Conservation (phyloP, 2,113 vertebrate genomes). For the Sphaerodactylus townsendi region DNA sequence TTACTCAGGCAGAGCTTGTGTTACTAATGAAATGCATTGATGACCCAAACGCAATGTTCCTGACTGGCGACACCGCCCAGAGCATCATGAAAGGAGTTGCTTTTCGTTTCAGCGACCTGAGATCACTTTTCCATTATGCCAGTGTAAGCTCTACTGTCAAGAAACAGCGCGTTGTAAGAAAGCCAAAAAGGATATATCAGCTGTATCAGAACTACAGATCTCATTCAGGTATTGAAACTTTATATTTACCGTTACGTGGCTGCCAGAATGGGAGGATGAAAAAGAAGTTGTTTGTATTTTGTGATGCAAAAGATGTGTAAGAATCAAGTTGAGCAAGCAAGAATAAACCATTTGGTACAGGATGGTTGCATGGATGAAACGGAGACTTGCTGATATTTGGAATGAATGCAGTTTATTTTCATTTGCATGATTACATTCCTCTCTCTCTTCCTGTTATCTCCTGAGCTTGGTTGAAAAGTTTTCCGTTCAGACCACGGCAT, state of each 20-base stretch:
- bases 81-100: constrained; percentile 85
- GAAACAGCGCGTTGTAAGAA: constrained; percentile 71
- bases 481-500: too few species aligned
- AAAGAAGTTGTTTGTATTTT: not conserved
- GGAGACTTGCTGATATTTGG: too few species aligned
- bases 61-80: constrained; percentile 84
- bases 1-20: constrained; percentile 80
- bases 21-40: constrained; percentile 81
- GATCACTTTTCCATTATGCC: constrained; percentile 80
- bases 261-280: not conserved
- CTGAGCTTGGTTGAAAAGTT: too few species aligned
- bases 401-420: too few species aligned
- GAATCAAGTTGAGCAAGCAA: not conserved
- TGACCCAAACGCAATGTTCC: constrained; percentile 84
- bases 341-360: not conserved
- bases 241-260: not conserved
- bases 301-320: not conserved
- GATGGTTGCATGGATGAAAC: too few species aligned
- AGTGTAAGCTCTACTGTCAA: constrained; percentile 67
- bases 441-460: too few species aligned
- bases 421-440: too few species aligned
- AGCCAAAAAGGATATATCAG: constrained; percentile 79
- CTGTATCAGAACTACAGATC: constrained; percentile 85
- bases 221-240: constrained; percentile 75
- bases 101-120: constrained; percentile 82